Evolutionary conservation across 1,140 invertebrate genomes (phyloP).

Genomic region (Drosophila kanapiae): DNA sequence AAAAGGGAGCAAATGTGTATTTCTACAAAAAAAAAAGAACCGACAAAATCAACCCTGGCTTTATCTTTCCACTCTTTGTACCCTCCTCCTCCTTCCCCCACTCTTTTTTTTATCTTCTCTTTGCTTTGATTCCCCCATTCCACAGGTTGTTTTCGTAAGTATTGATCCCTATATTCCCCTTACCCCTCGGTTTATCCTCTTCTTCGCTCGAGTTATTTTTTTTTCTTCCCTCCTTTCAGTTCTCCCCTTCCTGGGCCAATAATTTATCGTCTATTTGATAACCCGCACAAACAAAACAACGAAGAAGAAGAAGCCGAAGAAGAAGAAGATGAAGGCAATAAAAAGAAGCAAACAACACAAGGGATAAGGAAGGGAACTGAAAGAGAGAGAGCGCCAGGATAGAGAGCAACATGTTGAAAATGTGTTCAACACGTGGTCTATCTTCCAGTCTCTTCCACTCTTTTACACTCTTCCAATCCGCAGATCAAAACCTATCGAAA

Average conservation of each 20-base stretch:
- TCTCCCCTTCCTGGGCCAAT: constrained; percentile 49
- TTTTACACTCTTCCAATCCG: constrained; percentile 12
- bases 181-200: not conserved
- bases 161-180: constrained; percentile 15
- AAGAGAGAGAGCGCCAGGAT: constrained; percentile 6
- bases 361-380: constrained; percentile 1
- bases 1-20: constrained; percentile 2
- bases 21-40: not conserved
- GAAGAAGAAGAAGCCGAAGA: constrained; percentile 37
- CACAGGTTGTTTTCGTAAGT: constrained; percentile 28
- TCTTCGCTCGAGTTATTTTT: not conserved
- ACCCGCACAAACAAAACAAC: constrained; percentile 62
- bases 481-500: constrained; percentile 34
- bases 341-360: constrained; percentile 37
- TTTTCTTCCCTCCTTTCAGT: not conserved
- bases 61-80: constrained; percentile 10
- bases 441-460: constrained; percentile 10
- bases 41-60: constrained; percentile 13
- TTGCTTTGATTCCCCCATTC: constrained; percentile 9
- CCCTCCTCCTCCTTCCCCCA: not conserved
- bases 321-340: constrained; percentile 13
- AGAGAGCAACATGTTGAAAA: constrained; percentile 70
- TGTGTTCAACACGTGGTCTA: constrained; percentile 77
- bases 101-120: constrained; percentile 1
- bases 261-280: constrained; percentile 73